Percentiles rank a stretch among this genome's conserved stretches.
Evolutionary conservation across 2,797 vertebrate genomes (phyloP).

Genomic region (Hoplostethus mediterraneus): DNA sequence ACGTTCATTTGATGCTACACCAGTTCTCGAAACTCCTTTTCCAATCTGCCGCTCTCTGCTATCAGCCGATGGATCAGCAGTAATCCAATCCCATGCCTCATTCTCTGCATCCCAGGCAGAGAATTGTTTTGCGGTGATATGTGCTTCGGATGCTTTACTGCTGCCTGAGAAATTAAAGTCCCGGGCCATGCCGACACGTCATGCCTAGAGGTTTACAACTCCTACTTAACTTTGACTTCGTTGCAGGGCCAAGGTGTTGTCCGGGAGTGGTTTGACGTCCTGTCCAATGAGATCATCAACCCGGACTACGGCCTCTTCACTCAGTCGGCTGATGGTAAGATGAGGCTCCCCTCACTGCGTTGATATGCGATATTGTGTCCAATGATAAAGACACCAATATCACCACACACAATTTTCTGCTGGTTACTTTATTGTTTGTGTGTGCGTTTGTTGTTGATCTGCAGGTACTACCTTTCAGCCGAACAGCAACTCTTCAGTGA

Average conservation of each 20-base stretch:
- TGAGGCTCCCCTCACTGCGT: neutral
- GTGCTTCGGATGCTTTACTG: neutral
- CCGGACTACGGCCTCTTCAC: slow-evolving; percentile 98
- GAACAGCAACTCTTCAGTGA: slow-evolving; percentile 99
- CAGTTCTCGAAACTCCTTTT: neutral
- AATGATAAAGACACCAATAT: no score
- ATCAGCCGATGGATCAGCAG: neutral
- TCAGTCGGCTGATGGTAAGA: slow-evolving; percentile 96
- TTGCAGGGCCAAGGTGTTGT: slow-evolving; percentile 97
- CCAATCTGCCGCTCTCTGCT: neutral
- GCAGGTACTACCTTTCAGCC: slow-evolving; percentile 98
- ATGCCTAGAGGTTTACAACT: neutral
- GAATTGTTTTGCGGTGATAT: neutral
- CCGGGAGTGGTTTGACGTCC: slow-evolving; percentile 98
- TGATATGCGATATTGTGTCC: no score
- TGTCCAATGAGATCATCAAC: slow-evolving; percentile 99
- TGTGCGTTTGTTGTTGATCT: slow-evolving; percentile 10
- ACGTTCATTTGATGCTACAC: neutral
- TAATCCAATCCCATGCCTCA: slow-evolving; percentile 3
- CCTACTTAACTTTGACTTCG: neutral
- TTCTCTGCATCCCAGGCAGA: neutral
- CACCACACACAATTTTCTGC: no score
- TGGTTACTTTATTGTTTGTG: neutral
- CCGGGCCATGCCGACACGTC: no score
- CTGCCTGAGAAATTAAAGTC: no score